phyloP scores from a whole-genome alignment of 2,797 vertebrate species.

The Phylloscopus collybita region DNA sequence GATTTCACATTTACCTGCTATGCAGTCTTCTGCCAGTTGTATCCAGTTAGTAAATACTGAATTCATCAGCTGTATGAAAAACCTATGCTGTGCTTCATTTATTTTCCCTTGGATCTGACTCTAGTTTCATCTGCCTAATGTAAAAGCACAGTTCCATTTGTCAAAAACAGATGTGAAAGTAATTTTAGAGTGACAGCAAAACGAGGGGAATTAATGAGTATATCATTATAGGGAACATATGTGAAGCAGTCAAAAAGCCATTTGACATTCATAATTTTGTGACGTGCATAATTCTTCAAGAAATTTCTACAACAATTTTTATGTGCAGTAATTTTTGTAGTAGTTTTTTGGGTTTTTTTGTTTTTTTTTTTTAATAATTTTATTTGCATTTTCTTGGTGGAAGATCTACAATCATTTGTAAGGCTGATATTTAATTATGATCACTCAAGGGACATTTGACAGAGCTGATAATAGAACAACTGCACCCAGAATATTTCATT shows the following conservation, averaged over 20 bases:
- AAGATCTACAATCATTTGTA: not conserved
- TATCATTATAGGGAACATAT: not conserved
- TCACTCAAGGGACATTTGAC: not conserved
- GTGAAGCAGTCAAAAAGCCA: not conserved
- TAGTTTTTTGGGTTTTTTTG: no score
- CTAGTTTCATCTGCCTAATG: not conserved
- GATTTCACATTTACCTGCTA: not conserved
- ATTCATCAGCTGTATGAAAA: not conserved
- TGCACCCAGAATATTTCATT: not conserved
- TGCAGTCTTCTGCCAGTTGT: not conserved
- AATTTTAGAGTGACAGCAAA: not conserved
- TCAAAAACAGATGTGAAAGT: not conserved
- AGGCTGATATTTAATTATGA: not conserved
- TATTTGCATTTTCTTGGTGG: not conserved
- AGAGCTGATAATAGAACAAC: not conserved
- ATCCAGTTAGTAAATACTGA: not conserved
- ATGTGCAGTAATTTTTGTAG: rapidly evolving
- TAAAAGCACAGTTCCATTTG: not conserved
- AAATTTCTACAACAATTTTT: not conserved
- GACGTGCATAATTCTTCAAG: not conserved
- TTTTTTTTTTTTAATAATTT: not conserved
- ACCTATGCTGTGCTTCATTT: not conserved
- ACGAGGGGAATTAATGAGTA: not conserved
- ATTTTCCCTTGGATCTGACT: not conserved
- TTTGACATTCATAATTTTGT: not conserved